Conservation (phyloP, 2,888 invertebrate genomes). For the Pseudococcus longispinus region DNA sequence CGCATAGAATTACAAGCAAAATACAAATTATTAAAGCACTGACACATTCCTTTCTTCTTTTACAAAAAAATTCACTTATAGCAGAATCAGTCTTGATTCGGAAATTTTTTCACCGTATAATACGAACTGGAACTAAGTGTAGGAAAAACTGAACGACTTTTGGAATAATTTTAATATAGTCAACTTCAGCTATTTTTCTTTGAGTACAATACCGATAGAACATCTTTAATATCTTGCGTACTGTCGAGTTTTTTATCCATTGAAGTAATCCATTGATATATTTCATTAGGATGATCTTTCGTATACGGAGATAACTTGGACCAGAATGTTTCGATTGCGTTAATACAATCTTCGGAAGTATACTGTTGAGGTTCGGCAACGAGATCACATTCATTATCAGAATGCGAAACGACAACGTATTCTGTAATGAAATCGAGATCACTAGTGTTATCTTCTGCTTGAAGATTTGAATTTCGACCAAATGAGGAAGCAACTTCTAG, state of each 20-base stretch:
- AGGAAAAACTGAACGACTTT: background rate
- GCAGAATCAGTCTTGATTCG: background rate
- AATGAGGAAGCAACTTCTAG: background rate
- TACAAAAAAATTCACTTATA: background rate
- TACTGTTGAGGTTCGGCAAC: background rate
- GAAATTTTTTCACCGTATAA: background rate
- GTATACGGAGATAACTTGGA: conserved; percentile 10
- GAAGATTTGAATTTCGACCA: background rate
- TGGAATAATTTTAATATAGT: background rate
- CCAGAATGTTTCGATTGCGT: conserved; percentile 25
- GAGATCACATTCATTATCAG: conserved; percentile 24
- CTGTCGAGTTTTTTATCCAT: conserved; percentile 11
- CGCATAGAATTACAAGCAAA: too few relatives aligned
- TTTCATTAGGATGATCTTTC: conserved; percentile 37
- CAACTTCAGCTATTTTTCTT: conserved; percentile 13
- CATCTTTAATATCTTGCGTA: background rate
- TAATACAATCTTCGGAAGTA: conserved; percentile 42
- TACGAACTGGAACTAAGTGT: background rate
- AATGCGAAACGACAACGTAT: conserved; percentile 36
- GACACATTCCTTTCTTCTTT: background rate
- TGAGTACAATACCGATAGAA: conserved; percentile 5
- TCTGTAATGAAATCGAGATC: conserved; percentile 40
- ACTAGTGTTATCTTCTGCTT: background rate
- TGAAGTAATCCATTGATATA: background rate
- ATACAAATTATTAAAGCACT: background rate